Base-by-base conservation (phyloP, 2,113 vertebrate genomes). In the Uria aalge region DNA sequence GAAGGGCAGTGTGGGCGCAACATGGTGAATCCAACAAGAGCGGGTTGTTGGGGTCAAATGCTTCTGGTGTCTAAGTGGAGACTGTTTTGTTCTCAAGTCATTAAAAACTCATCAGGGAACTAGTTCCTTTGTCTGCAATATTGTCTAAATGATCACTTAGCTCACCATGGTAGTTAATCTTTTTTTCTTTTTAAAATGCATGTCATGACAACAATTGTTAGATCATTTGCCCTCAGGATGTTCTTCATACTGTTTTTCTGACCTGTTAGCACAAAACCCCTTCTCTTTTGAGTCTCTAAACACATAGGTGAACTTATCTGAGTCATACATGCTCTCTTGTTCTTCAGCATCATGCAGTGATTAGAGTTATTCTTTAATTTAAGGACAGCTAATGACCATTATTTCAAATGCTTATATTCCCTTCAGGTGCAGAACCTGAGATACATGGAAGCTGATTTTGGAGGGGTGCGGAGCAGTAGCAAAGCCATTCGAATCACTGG, bases 171-270 rank as follows among this genome's bases (percentile, higher is more conserved):
- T 29, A 88, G 77, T 96, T 92, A 92, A 94, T 92, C 64, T 77
- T 85, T 55, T 75, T 84, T 84, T 75, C 78, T 64, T 85, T 94
- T 45, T 76, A 53, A 93, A 82, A 88, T 66, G 69, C 66, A 12
- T 85, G 85, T 88, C 60, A 90, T 92, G 88, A 94, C 94, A 93
- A 93, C 45, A 95, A 68, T 62, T 76, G 36, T 95, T 88, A 94
- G 85, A 69, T 96, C 85, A 93, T 90, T 85, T 88, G 50, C 85
- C 94, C 80, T 83, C 45, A 47, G 87, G 93, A 69, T 62, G 45
- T 82, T 88, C 53, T 88, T 92, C 48, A 38, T 52, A 41, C 34
- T 66, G 57, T 85, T 96, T 85, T 83, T 83, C 34, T 90, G 93
- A 93, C 87, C 53, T 93, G 71, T 85, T 94, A 82, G 81, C 66